Base-by-base conservation (phyloP, 2,113 vertebrate genomes). In the Ophiodon elongatus region DNA sequence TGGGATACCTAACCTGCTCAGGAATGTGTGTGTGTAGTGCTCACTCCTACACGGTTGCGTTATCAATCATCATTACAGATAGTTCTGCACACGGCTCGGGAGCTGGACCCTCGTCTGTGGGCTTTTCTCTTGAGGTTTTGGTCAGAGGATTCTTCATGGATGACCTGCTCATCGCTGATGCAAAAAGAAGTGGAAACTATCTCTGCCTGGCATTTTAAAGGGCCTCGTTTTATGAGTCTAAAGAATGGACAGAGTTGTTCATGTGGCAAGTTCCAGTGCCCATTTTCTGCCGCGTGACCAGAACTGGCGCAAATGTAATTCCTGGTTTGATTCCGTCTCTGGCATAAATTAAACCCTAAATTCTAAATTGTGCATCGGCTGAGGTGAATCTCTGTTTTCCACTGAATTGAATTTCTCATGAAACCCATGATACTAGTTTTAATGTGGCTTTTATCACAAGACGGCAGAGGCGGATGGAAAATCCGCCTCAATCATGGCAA, bases 11-110 rank as follows among this genome's bases (percentile, higher is more conserved):
- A 88, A 89, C 72, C 87, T 67, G 64, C 86, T 86, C 57, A 84
- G 90, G 88, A 94, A 91, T 92, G 86, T 87, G 72, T 71, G 56
- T 17, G 72, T 71, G 56, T 17, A 29, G 73, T 4, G 54, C 52
- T 84, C 63, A 82, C 78, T 82, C 81, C 77, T 75, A 25, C 71
- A 14, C 87, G 59, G 27, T 25, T 66, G 56, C 9, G 27, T 74
- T 73, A 84, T 88, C 76, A 67, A 47, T 90, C 83, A 83, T 43
- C 66, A 70, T 63, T 25, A 29, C 43, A 45, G 69, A 70, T 76
- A 11, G 59, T 21, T 57, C 15, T 57, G 79, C 29, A 7, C 29
- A 23, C 7, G 33, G 14, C 25, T 17, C 0, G 39, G 4, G 57
- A 69, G 71, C 17, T 63, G 56, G 60, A 17, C 33, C 74, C 29